Evolutionary conservation across 1,140 invertebrate genomes (phyloP), one percentile per base, ranked within the genome.

Genomic region (Cherax quadricarinatus): DNA sequence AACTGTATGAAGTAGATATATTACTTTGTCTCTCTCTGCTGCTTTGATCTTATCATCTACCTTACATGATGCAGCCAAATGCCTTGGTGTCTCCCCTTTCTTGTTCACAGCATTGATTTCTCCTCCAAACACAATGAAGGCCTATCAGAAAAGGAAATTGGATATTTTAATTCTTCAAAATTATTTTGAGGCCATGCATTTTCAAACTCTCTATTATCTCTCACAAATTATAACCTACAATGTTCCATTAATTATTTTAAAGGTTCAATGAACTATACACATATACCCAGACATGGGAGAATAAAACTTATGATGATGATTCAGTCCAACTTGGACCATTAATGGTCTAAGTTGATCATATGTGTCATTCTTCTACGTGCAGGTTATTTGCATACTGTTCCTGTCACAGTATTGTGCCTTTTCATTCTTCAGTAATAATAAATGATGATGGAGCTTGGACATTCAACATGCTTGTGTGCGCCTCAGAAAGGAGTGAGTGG

Each of bases 1-100:
- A 48, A 98, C 97, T 0, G 97, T 96, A 94, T 98, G 97, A 14
- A 99, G 94, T 53, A 97, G 96, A 94, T 98, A 98, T 1, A 99
- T 95, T 81, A 98, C 97, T 94, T 96, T 97, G 88, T 95, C 95
- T 91, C 88, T 90, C 78, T 93, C 94, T 95, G 92, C 48, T 93
- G 80, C 75, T 80, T 92, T 93, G 4, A 10, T 70, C 83, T 89
- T 92, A 18, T 95, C 95, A 30, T 96, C 95, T 24, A 95, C 94
- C 49, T 94, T 93, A 21, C 94, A 93, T 89, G 96, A 96, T 70
- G 94, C 93, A 10, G 86, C 98, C 95, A 0, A 98, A 96, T 0
- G 97, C 97, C 93, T 97, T 95, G 0, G 96, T 96, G 93, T 41
- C 94, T 92, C 94, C 96, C 96, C 4, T 96, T 94, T 94, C 96